A percentile compares a stretch with the other conserved stretches of the same genome.
Conservation (phyloP, 2,888 invertebrate genomes). For the Andrena hattorfiana region DNA sequence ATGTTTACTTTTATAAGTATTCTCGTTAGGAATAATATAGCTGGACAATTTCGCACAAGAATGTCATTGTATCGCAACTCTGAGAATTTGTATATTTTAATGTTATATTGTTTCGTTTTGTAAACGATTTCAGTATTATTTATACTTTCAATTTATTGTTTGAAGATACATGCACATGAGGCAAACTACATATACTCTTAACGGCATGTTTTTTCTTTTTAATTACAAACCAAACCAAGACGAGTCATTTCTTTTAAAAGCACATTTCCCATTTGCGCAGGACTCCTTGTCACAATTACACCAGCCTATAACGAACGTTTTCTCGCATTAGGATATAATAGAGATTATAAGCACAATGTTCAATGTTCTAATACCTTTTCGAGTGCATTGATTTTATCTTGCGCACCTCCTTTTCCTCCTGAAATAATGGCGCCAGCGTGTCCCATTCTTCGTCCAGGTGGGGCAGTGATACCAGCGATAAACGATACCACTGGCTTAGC, state of each 20-base stretch:
- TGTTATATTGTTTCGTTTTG: constrained; percentile 50
- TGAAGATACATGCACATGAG: constrained; percentile 79
- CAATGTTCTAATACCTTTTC: constrained; percentile 87
- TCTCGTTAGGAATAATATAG: constrained; percentile 25
- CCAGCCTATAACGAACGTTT: constrained; percentile 88
- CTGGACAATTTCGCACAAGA: constrained; percentile 23
- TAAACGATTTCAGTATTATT: constrained; percentile 48
- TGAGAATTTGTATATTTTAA: constrained; percentile 44
- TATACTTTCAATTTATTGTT: constrained; percentile 76
- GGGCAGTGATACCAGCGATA: constrained; percentile 99
- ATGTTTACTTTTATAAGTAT: constrained; percentile 21
- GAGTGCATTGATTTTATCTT: constrained; percentile 98
- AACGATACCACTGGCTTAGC: constrained; percentile 99
- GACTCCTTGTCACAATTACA: constrained; percentile 97
- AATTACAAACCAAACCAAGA: constrained; percentile 86
- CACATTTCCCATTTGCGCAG: constrained; percentile 97
- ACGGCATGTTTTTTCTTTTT: constrained; percentile 63
- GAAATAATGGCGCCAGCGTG: constrained; percentile 99
- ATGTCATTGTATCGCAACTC: constrained; percentile 34
- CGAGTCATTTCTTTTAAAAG: constrained; percentile 96
- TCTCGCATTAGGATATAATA: background rate
- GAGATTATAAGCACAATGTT: background rate
- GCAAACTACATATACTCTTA: constrained; percentile 79
- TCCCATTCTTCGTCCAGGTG: constrained; percentile 99
- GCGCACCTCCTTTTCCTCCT: constrained; percentile 99